These are phyloP conservation scores for Takifugu rubripes DNA, from an alignment of 2,797 vertebrate species.

Conservation along the genomic window DNA sequence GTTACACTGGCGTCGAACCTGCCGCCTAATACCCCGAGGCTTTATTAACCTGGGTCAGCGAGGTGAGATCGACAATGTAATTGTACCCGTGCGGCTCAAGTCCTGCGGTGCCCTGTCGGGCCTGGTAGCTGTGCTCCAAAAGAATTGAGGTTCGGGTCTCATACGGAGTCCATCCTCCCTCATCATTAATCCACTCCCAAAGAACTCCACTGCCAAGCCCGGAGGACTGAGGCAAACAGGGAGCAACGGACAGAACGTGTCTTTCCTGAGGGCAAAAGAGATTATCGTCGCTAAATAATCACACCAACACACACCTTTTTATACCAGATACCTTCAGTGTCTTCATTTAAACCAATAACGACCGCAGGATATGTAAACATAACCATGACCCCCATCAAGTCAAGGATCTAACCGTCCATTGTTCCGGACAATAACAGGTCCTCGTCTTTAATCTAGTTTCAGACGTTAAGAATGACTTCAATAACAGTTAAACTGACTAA, in stretches of 20 bases:
- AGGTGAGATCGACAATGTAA: conserved; percentile 84
- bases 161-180: conserved; percentile 89
- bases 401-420: too few relatives aligned
- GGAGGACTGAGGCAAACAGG: conserved; percentile 84
- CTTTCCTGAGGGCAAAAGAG: conserved; percentile 76
- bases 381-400: too few relatives aligned
- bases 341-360: too few relatives aligned
- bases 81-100: conserved; percentile 84
- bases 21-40: conserved; percentile 81
- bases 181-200: conserved; percentile 96
- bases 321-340: not conserved
- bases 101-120: conserved; percentile 80
- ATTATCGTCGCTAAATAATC: too few relatives aligned
- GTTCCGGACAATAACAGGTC: too few relatives aligned
- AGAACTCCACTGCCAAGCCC: conserved; percentile 84
- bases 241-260: conserved; percentile 86
- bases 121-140: conserved; percentile 87
- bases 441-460: conserved; percentile 7
- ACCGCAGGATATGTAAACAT: too few relatives aligned
- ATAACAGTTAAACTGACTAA: too few relatives aligned
- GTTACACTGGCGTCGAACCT: conserved; percentile 81
- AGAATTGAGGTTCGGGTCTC: conserved; percentile 86
- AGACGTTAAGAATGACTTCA: not conserved
- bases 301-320: not conserved
- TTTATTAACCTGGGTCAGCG: conserved; percentile 87